These are phyloP conservation scores for Psittacus erithacus DNA, from an alignment of 2,113 vertebrate species.

Conservation along the genomic window DNA sequence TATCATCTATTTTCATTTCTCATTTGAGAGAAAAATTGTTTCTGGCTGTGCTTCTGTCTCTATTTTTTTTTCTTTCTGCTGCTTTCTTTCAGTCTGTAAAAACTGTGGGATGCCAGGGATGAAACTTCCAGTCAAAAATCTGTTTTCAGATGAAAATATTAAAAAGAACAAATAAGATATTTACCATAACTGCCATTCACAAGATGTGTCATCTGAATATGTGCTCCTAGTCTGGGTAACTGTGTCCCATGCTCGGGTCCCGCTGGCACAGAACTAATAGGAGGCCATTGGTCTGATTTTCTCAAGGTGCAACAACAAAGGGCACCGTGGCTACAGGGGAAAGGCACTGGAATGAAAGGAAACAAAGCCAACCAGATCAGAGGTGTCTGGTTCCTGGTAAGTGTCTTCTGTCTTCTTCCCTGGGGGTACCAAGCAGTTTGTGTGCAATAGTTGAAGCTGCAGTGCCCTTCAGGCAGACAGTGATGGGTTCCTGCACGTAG, in stretches of 20 bases:
- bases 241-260: not conserved
- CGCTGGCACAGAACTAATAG: not conserved
- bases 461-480: not conserved
- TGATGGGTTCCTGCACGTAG: not conserved
- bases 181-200: not conserved
- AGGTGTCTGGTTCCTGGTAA: not conserved
- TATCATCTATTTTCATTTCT: not conserved
- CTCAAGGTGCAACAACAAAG: accelerated
- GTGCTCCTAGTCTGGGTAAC: not conserved
- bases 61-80: not conserved
- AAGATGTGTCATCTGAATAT: not conserved
- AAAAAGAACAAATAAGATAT: not conserved
- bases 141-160: not conserved
- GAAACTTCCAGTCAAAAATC: not conserved
- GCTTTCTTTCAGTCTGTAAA: not conserved
- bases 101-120: not conserved
- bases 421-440: not conserved
- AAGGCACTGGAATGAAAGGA: not conserved
- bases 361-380: not conserved
- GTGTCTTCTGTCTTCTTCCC: not conserved
- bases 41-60: not conserved
- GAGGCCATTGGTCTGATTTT: not conserved
- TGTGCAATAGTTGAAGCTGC: not conserved
- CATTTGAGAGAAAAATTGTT: not conserved
- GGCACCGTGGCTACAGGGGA: not conserved